Percentiles rank a stretch among this genome's conserved stretches.
Evolutionary conservation across 2,888 invertebrate genomes (phyloP).

Genomic region (Arctia plantaginis): DNA sequence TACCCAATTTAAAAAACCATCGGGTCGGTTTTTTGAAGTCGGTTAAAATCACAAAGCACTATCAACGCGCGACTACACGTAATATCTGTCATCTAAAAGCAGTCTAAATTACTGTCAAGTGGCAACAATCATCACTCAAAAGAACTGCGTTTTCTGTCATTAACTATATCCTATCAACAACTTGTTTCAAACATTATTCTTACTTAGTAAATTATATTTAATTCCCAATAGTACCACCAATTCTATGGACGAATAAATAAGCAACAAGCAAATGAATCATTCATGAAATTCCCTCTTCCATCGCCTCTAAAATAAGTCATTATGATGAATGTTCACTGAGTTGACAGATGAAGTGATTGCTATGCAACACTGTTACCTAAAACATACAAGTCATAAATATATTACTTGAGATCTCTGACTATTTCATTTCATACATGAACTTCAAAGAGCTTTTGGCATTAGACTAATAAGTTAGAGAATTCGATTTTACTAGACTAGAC

Average conservation of each 20-base stretch:
- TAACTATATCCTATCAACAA: background rate
- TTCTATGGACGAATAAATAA: background rate
- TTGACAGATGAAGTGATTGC: conserved; percentile 17
- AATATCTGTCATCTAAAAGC: too few relatives aligned
- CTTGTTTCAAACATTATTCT: conserved; percentile 2
- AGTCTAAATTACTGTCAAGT: background rate
- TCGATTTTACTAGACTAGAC: too few relatives aligned
- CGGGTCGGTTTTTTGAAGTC: too few relatives aligned
- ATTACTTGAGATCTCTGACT: conserved; percentile 11
- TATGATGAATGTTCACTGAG: conserved; percentile 11
- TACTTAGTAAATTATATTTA: conserved; percentile 2
- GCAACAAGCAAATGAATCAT: conserved; percentile 10
- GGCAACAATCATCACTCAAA: background rate
- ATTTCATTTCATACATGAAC: conserved; percentile 6
- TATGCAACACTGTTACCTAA: conserved; percentile 10
- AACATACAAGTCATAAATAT: conserved; percentile 19
- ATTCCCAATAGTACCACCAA: conserved; percentile 5
- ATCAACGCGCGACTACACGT: too few relatives aligned
- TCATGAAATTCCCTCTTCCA: conserved; percentile 10
- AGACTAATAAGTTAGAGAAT: background rate
- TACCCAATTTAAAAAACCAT: background rate
- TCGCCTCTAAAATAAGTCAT: conserved; percentile 14
- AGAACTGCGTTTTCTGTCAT: background rate
- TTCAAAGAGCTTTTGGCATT: background rate
- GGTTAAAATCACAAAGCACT: background rate